These are phyloP conservation scores for Irena cyanogastra DNA, from an alignment of 2,113 vertebrate species.

Conservation along the genomic window DNA sequence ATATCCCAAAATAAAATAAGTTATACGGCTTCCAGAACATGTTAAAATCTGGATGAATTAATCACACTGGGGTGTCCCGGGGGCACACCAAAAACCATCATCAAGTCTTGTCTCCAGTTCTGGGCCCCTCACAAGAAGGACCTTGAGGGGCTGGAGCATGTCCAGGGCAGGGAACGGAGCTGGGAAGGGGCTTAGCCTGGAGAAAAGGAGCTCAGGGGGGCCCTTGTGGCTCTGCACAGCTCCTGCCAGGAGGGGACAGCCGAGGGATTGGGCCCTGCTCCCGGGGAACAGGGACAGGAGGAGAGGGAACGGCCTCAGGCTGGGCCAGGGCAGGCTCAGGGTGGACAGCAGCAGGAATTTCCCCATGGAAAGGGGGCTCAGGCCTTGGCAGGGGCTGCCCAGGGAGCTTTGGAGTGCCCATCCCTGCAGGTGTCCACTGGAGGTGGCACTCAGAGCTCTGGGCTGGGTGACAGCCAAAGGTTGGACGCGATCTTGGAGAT, in stretches of 20 bases:
- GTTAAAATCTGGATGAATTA: not conserved
- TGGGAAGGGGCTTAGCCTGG: not conserved
- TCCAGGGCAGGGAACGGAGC: rapidly evolving
- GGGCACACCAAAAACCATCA: not conserved
- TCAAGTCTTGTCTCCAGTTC: not conserved
- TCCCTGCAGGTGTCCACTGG: not conserved
- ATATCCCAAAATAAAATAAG: not conserved
- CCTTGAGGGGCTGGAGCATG: rapidly evolving
- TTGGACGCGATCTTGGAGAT: not conserved
- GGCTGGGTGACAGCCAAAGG: not conserved
- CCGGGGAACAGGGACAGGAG: not conserved
- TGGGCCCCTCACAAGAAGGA: not conserved
- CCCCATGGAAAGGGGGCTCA: rapidly evolving
- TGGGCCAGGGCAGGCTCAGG: not conserved
- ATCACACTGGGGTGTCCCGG: not conserved
- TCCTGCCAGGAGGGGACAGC: not conserved
- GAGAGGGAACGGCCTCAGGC: not conserved
- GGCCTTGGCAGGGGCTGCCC: rapidly evolving
- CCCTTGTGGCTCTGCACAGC: not conserved
- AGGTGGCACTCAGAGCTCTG: not conserved
- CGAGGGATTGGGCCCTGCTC: rapidly evolving
- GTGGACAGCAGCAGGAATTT: rapidly evolving
- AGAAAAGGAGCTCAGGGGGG: not conserved
- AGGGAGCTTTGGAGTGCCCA: not conserved
- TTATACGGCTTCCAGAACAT: not conserved